phyloP scores from a whole-genome alignment of 2,113 vertebrate species.

The Hyaena hyaena region DNA sequence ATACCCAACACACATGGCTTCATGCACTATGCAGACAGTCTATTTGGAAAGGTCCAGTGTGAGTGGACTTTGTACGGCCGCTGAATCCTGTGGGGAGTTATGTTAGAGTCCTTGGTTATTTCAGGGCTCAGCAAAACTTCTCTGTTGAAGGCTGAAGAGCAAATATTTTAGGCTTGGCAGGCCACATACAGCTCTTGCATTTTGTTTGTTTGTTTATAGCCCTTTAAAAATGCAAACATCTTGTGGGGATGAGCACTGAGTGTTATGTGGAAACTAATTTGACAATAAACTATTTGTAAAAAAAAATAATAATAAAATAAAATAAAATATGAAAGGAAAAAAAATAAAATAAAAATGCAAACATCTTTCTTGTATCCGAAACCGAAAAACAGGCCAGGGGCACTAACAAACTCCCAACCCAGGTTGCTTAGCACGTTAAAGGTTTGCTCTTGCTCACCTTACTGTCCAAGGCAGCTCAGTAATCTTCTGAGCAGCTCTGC shows the following conservation, averaged over 20 bases:
- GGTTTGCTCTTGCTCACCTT: not conserved
- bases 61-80: not conserved
- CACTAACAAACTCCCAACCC: not conserved
- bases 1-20: too few species aligned
- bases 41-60: not conserved
- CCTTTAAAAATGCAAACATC: not conserved
- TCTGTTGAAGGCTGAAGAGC: not conserved
- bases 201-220: not conserved
- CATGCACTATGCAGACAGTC: not conserved
- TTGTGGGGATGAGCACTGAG: too few species aligned
- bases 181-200: not conserved
- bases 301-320: too few species aligned
- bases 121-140: not conserved
- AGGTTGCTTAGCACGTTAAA: not conserved
- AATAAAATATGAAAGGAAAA: too few species aligned
- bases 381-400: not conserved
- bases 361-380: not conserved
- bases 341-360: slow-evolving; percentile 2
- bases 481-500: not conserved
- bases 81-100: not conserved
- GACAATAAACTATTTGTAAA: too few species aligned
- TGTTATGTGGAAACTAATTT: too few species aligned
- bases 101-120: not conserved
- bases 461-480: not conserved
- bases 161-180: not conserved